Evolutionary conservation across 2,797 vertebrate species (phyloP).

Genomic region (Cercopithecus neglectus): DNA sequence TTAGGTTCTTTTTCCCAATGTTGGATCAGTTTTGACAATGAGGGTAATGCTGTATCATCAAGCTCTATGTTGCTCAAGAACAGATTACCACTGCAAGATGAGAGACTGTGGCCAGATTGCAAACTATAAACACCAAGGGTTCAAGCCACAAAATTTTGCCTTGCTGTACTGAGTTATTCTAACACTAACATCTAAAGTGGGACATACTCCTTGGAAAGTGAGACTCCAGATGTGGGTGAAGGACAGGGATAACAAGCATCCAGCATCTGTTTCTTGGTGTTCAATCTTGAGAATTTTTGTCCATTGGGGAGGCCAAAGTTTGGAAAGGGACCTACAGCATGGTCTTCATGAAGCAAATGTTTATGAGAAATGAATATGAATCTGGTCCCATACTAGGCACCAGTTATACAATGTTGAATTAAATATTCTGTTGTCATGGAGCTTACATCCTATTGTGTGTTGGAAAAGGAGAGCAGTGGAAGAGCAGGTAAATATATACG

Average conservation of each 20-base stretch:
- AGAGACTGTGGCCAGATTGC: background rate
- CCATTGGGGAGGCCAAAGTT: background rate
- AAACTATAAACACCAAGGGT: background rate
- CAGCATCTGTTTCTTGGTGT: background rate
- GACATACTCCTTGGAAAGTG: no score
- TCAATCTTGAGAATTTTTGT: background rate
- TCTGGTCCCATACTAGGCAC: background rate
- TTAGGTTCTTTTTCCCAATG: background rate
- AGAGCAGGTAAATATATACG: background rate
- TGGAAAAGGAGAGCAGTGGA: no score
- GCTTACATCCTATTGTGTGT: background rate
- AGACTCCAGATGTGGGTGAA: background rate
- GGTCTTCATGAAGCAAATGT: background rate
- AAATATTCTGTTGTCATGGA: background rate
- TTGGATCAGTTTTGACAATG: background rate
- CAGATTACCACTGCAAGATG: background rate
- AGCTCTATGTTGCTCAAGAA: background rate
- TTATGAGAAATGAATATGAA: background rate
- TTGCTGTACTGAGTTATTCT: background rate
- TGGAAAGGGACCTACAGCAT: background rate
- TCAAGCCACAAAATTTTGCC: background rate
- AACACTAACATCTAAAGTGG: background rate
- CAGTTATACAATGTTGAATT: background rate
- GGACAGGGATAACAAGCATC: background rate
- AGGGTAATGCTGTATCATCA: background rate